A percentile compares a stretch with the other conserved stretches of the same genome.
Evolutionary conservation across 1,140 invertebrate genomes (phyloP).

Genomic region (Bemisia tabaci): DNA sequence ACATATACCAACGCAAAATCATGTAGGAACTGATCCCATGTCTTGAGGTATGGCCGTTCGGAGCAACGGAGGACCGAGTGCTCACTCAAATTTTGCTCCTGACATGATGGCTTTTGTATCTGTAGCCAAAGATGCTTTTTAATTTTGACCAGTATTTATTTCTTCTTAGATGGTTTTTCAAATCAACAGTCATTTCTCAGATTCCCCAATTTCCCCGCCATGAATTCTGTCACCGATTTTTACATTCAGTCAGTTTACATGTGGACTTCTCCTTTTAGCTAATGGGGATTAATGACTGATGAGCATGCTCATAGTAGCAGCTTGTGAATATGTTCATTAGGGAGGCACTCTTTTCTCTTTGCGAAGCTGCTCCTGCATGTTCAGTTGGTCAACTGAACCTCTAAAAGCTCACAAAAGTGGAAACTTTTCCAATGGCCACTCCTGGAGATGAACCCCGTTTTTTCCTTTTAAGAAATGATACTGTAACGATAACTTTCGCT

Average conservation of each 20-base stretch:
- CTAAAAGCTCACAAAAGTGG: no score
- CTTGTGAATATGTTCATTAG: neutral
- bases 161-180: neutral
- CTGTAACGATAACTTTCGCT: no score
- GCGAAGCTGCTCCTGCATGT: no score
- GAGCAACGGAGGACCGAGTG: neutral
- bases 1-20: neutral
- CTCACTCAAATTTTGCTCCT: neutral
- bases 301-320: neutral
- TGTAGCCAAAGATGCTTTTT: neutral
- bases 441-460: no score
- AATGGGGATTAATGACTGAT: neutral
- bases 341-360: no score
- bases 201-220: neutral
- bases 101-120: neutral
- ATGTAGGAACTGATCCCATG: neutral
- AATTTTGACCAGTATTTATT: neutral
- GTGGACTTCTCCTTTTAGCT: no score
- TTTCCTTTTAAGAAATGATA: no score
- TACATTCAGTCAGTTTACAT: neutral
- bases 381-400: no score
- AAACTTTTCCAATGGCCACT: no score
- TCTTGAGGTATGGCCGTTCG: neutral
- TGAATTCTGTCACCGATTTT: neutral
- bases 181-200: neutral